Conservation (phyloP, 2,113 vertebrate species). For the Chiloscyllium plagiosum region DNA sequence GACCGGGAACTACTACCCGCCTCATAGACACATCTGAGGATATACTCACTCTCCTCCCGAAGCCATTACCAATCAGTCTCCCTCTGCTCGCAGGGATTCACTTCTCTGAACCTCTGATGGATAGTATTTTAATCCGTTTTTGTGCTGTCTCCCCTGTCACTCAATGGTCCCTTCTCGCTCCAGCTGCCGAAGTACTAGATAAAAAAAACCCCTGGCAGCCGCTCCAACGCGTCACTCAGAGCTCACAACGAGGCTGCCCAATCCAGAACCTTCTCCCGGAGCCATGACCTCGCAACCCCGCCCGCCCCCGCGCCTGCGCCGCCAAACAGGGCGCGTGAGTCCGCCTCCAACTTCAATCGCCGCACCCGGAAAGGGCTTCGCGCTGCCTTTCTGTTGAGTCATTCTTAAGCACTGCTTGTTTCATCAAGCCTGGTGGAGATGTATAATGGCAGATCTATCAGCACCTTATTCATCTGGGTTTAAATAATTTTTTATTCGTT, state of each 20-base stretch:
- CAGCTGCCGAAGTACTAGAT: background rate
- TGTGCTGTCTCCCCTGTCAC: background rate
- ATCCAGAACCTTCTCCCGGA: conserved; percentile 28
- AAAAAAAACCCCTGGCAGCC: background rate
- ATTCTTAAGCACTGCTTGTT: background rate
- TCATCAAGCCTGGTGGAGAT: background rate
- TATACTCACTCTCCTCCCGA: conserved; percentile 26
- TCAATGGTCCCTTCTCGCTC: background rate
- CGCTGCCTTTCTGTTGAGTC: background rate
- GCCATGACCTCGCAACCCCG: background rate
- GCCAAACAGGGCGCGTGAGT: background rate
- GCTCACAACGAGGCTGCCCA: conserved; percentile 30
- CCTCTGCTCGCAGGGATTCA: background rate
- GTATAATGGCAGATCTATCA: background rate
- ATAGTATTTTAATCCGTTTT: background rate
- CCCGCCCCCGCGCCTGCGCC: background rate
- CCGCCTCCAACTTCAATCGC: background rate
- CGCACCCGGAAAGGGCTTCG: background rate
- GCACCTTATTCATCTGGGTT: background rate
- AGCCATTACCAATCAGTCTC: conserved; percentile 10
- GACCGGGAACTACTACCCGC: background rate
- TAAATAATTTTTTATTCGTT: background rate
- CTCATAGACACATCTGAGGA: too few species aligned
- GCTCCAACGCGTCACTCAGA: background rate
- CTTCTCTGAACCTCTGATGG: background rate